A percentile compares a stretch with the other conserved stretches of the same genome.
Evolutionary conservation across 2,888 invertebrate genomes (phyloP).

Genomic region (Drosophila algonquin): DNA sequence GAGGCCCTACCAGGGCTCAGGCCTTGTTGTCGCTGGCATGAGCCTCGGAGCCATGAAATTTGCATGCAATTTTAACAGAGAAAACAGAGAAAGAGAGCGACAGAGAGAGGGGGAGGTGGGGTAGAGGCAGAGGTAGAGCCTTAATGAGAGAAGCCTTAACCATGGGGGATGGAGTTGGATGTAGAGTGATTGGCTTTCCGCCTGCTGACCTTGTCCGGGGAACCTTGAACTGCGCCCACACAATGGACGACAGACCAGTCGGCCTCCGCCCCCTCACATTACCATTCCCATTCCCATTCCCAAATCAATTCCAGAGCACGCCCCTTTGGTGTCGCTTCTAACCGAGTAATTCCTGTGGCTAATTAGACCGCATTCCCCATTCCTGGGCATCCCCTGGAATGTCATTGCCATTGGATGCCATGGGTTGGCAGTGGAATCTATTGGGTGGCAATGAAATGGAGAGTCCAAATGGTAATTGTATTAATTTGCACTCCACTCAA

Average conservation of each 20-base stretch:
- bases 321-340: slow-evolving; percentile 56
- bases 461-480: slow-evolving; percentile 21
- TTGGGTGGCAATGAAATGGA: slow-evolving; percentile 1
- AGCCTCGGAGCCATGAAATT: slow-evolving; percentile 63
- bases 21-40: slow-evolving; percentile 40
- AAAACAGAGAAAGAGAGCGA: slow-evolving; percentile 3
- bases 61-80: slow-evolving; percentile 65
- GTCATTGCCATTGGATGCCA: slow-evolving; percentile 5
- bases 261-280: slow-evolving; percentile 1
- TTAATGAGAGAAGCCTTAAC: slow-evolving; percentile 16
- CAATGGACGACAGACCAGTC: slow-evolving; percentile 6
- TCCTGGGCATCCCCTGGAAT: not conserved
- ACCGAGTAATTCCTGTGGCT: slow-evolving; percentile 37
- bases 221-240: slow-evolving; percentile 61
- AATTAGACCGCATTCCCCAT: slow-evolving; percentile 40
- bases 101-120: not conserved
- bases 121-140: slow-evolving; percentile 28
- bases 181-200: slow-evolving; percentile 22
- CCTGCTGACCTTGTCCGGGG: slow-evolving; percentile 50
- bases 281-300: not conserved
- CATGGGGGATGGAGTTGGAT: not conserved
- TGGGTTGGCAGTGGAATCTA: not conserved
- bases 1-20: slow-evolving; percentile 15
- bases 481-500: slow-evolving; percentile 43
- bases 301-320: slow-evolving; percentile 35